Conservation (phyloP, 2,797 vertebrate species). For the Schizopygopsis malacanthus region DNA sequence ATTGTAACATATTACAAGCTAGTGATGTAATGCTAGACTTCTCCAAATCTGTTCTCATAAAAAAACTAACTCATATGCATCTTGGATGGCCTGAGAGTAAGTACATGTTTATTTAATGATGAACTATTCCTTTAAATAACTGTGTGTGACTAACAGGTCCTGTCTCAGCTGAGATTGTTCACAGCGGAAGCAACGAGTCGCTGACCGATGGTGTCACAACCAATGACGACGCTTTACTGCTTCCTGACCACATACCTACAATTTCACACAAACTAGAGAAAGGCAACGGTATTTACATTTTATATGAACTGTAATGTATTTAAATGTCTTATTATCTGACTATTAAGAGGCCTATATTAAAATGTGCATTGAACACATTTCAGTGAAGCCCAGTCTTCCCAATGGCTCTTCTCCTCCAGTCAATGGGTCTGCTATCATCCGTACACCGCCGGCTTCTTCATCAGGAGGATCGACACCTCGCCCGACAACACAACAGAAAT, state of each 20-base stretch:
- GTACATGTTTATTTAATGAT: neutral
- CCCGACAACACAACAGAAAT: slow-evolving; percentile 6
- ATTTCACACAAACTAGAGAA: slow-evolving; percentile 52
- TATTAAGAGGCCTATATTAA: neutral
- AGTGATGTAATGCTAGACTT: neutral
- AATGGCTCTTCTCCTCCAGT: slow-evolving; percentile 14
- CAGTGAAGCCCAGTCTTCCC: slow-evolving; percentile 47
- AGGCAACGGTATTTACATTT: slow-evolving; percentile 51
- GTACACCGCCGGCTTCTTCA: slow-evolving; percentile 61
- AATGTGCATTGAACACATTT: slow-evolving; percentile 14
- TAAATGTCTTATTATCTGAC: neutral
- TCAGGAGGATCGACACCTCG: slow-evolving; percentile 28
- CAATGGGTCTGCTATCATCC: slow-evolving; percentile 60
- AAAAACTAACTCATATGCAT: neutral
- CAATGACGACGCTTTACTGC: slow-evolving; percentile 64
- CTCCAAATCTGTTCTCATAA: neutral
- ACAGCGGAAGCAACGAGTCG: slow-evolving; percentile 61
- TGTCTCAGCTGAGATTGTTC: slow-evolving; percentile 51
- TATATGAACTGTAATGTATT: neutral
- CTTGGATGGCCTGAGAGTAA: neutral
- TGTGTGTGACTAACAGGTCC: slow-evolving; percentile 48
- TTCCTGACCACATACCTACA: slow-evolving; percentile 56
- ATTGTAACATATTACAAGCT: neutral
- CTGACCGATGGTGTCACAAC: slow-evolving; percentile 59
- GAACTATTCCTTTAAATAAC: neutral